These are phyloP conservation scores for Oncorhynchus kisutch DNA, from an alignment of 2,113 vertebrate species.

Conservation along the genomic window DNA sequence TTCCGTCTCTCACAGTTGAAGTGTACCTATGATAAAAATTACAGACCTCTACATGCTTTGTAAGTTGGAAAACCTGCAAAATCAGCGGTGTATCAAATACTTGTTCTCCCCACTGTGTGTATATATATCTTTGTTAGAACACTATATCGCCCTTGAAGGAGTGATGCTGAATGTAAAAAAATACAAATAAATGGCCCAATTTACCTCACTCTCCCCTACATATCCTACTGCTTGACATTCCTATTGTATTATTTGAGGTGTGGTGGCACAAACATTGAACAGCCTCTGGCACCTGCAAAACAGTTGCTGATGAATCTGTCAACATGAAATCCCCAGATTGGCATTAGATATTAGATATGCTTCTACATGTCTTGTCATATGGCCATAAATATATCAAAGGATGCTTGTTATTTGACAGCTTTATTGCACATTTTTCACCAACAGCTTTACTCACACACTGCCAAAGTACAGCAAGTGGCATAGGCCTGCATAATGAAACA, in stretches of 20 bases:
- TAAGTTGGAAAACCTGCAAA: too few species aligned
- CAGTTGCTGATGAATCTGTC: background rate
- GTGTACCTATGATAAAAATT: too few species aligned
- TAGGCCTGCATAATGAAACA: constrained; percentile 40
- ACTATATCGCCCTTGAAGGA: too few species aligned
- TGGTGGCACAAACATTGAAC: background rate
- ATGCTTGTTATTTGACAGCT: constrained; percentile 41
- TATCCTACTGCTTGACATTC: too few species aligned
- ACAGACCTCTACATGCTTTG: too few species aligned
- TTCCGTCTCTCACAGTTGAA: too few species aligned
- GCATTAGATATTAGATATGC: background rate
- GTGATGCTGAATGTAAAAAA: too few species aligned
- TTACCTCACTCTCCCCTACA: background rate
- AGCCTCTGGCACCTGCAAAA: background rate
- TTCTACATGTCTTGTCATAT: background rate
- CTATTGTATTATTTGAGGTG: background rate
- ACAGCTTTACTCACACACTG: constrained; percentile 57
- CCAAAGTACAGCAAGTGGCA: constrained; percentile 60
- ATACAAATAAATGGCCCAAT: background rate
- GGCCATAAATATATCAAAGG: background rate
- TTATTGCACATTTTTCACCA: constrained; percentile 72
- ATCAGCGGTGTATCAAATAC: too few species aligned
- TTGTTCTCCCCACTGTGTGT: too few species aligned
- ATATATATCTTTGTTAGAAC: too few species aligned
- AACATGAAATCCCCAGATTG: background rate